Conservation (phyloP, 2,888 invertebrate species). For the Melanophora roralis region DNA sequence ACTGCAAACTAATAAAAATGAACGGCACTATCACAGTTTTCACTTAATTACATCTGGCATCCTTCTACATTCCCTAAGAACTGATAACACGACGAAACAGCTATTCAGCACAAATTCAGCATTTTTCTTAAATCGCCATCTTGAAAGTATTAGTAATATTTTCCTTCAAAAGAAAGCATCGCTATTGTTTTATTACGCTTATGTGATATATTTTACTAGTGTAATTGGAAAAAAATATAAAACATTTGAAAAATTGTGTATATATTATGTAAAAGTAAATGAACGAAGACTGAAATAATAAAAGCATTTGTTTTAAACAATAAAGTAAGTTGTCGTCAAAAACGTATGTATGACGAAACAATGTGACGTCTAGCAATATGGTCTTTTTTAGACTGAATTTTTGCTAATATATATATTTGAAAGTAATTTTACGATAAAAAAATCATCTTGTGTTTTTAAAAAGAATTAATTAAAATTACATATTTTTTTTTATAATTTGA, state of each 20-base stretch:
- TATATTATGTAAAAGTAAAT: conserved; percentile 21
- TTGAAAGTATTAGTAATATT: conserved; percentile 36
- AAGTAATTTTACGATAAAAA: no score
- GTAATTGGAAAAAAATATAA: conserved; percentile 23
- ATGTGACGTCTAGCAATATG: conserved; percentile 12
- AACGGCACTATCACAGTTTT: no score
- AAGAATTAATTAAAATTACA: no score
- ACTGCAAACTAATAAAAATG: no score
- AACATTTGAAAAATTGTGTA: conserved; percentile 1
- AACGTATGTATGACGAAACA: conserved; percentile 6
- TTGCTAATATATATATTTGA: no score
- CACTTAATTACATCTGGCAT: background rate
- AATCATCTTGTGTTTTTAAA: no score
- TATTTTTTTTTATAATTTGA: no score
- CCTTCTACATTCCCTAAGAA: background rate
- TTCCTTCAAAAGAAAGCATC: conserved; percentile 11
- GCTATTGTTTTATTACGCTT: conserved; percentile 10
- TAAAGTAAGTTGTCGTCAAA: conserved; percentile 37
- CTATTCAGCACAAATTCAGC: conserved; percentile 34
- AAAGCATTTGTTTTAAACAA: conserved; percentile 52
- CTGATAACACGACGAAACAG: conserved; percentile 2
- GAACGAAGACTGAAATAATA: conserved; percentile 55
- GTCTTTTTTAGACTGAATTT: no score
- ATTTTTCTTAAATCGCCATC: conserved; percentile 45
- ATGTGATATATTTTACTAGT: conserved; percentile 31